phyloP scores from a whole-genome alignment of 2,113 vertebrate species.

The Aphyosemion australe region DNA sequence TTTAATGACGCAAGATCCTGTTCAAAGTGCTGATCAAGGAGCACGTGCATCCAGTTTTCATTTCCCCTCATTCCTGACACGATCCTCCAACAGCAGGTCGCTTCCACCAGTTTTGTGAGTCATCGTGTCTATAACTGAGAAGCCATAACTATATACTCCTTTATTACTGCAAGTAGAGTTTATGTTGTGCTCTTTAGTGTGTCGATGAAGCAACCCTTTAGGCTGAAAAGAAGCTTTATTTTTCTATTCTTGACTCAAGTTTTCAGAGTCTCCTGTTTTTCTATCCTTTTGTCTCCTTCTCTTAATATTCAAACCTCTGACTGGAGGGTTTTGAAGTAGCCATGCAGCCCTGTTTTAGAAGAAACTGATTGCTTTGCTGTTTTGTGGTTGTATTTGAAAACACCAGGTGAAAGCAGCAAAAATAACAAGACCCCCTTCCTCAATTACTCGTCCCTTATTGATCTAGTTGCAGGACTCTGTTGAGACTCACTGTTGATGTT shows the following conservation, averaged over 20 bases:
- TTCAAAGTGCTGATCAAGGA: conserved; percentile 45
- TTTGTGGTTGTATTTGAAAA: conserved; percentile 74
- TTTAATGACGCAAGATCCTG: conserved; percentile 67
- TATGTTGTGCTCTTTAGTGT: conserved; percentile 58
- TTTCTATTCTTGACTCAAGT: conserved; percentile 80
- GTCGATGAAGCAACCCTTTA: conserved; percentile 67
- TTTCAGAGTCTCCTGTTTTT: conserved; percentile 79
- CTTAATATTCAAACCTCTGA: conserved; percentile 50
- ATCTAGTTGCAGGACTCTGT: conserved; percentile 25
- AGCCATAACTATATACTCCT: conserved; percentile 75
- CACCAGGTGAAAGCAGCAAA: conserved; percentile 55
- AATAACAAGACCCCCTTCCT: conserved; percentile 55
- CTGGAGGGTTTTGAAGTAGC: conserved; percentile 51
- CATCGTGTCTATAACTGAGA: conserved; percentile 64
- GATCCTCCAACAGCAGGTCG: conserved; percentile 40
- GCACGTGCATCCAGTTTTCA: conserved; percentile 18
- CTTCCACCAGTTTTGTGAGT: conserved; percentile 55
- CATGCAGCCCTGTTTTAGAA: conserved; percentile 47
- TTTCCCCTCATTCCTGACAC: conserved; percentile 2
- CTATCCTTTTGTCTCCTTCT: conserved; percentile 66
- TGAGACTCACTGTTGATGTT: conserved; percentile 25
- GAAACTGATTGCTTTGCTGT: conserved; percentile 62
- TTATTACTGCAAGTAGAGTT: conserved; percentile 53
- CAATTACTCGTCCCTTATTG: conserved; percentile 40
- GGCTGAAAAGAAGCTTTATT: conserved; percentile 77